Base-by-base conservation (phyloP, 2,888 invertebrate genomes). In the Euzophera pinguis region DNA sequence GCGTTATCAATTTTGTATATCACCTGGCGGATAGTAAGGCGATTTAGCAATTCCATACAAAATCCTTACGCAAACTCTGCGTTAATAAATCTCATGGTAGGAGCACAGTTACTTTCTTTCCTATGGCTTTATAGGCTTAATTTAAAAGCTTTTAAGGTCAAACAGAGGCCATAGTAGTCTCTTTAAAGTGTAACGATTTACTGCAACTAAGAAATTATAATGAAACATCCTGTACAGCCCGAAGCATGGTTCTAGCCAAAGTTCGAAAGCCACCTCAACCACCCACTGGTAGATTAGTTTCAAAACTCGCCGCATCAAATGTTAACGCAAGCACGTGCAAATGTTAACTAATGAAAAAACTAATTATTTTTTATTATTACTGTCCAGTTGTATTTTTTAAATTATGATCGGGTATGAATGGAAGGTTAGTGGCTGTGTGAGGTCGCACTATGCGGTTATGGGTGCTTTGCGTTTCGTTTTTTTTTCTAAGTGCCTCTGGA, bases 371-470 rank as follows among this genome's bases (percentile, higher is more conserved):
- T 61, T 64, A 54, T 68, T 57, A 65, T 67, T 63, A 55, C 55
- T 54, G 53, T 55, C 59, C 41, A 57, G 64, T 58, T 57, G 47
- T 49, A 37, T 37, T 60, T 69, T 65, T 60, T 67, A 63, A 85
- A 84, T 75, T 84, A 88, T 88, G 87, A 81, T 50, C 67, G 72
- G 67, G 48, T 56, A 53, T 58, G 70, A 65, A 66, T 37, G 53
- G 32, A 34, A 8, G 7, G 50, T 17, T 14, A 53, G 63, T 56
- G 59, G 69, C 58, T 64, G 53, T 64, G 51, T 63, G 65, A 51
- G 58, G 43, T 45, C 47, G 55, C 56, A 82, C 71, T 57, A 90
- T 88, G 86, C 67, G 64, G 61, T 32, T 72, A 70, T 82, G 78
- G 75, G 16, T 70, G 41, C 41, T 73, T 34, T 57, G 9, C 16